Evolutionary conservation across 2,797 vertebrate genomes (phyloP).

Genomic region (Leptoclinus maculatus): DNA sequence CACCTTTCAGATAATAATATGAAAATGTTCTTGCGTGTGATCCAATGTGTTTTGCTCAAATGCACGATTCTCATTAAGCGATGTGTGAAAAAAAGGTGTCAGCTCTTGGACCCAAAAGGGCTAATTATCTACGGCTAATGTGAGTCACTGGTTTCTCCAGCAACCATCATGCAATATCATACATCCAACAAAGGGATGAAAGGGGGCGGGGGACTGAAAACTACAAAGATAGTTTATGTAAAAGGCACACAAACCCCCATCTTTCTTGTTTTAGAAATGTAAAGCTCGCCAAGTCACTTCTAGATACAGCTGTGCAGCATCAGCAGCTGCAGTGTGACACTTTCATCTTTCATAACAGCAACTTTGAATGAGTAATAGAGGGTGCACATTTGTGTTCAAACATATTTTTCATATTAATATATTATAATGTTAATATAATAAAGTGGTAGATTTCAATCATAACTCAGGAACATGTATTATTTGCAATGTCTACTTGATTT

Average conservation of each 20-base stretch:
- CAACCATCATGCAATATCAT: constrained; percentile 80
- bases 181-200: constrained; percentile 72
- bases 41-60: constrained; percentile 40
- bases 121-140: constrained; percentile 80
- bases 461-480: background rate
- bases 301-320: background rate
- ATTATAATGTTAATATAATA: background rate
- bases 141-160: constrained; percentile 76
- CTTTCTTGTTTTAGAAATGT: constrained; percentile 5
- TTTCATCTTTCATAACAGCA: background rate
- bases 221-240: constrained; percentile 14
- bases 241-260: constrained; percentile 3
- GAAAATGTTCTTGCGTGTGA: background rate
- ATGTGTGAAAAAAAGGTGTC: constrained; percentile 76
- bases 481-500: background rate
- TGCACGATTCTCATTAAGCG: constrained; percentile 71
- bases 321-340: background rate
- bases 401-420: background rate
- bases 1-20: background rate
- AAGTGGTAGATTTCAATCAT: background rate
- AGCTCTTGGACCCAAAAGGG: constrained; percentile 76
- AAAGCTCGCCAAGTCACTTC: background rate
- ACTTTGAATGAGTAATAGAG: background rate
- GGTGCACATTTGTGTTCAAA: background rate
- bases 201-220: constrained; percentile 10